phyloP scores from a whole-genome alignment of 2,888 invertebrate genomes.

The Xestobium rufovillosum region DNA sequence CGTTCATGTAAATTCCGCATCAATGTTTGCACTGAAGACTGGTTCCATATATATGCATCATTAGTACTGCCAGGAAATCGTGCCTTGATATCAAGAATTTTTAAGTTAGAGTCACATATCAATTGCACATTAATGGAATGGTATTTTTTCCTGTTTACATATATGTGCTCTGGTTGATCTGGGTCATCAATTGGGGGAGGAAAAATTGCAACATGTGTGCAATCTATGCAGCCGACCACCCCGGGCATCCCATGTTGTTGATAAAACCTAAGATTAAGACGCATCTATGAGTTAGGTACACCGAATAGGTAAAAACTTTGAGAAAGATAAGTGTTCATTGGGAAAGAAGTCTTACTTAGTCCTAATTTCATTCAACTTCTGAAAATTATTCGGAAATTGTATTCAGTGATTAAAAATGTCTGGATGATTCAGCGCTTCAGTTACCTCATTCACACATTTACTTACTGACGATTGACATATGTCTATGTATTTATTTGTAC shows the following conservation, averaged over 20 bases:
- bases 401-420: slow-evolving; percentile 7
- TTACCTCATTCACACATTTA: slow-evolving; percentile 9
- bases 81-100: background rate
- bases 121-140: slow-evolving; percentile 24
- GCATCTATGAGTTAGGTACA: slow-evolving; percentile 1
- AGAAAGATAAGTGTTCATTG: background rate
- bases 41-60: too few species aligned
- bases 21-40: too few species aligned
- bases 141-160: slow-evolving; percentile 23
- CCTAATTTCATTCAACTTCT: background rate
- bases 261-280: background rate
- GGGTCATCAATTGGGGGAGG: slow-evolving; percentile 15
- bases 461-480: slow-evolving; percentile 9
- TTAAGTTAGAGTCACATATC: slow-evolving; percentile 12
- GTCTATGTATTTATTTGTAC: slow-evolving; percentile 6
- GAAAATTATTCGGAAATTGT: slow-evolving; percentile 8
- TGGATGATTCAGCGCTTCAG: slow-evolving; percentile 6
- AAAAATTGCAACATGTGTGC: too few species aligned
- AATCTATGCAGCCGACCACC: slow-evolving; percentile 20
- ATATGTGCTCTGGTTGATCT: slow-evolving; percentile 13
- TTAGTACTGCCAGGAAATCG: too few species aligned
- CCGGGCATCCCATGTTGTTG: slow-evolving; percentile 1
- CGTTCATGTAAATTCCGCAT: too few species aligned
- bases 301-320: background rate
- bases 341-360: too few species aligned